These are phyloP conservation scores for Monochamus saltuarius DNA, from an alignment of 1,140 invertebrate genomes.

Conservation along the genomic window DNA sequence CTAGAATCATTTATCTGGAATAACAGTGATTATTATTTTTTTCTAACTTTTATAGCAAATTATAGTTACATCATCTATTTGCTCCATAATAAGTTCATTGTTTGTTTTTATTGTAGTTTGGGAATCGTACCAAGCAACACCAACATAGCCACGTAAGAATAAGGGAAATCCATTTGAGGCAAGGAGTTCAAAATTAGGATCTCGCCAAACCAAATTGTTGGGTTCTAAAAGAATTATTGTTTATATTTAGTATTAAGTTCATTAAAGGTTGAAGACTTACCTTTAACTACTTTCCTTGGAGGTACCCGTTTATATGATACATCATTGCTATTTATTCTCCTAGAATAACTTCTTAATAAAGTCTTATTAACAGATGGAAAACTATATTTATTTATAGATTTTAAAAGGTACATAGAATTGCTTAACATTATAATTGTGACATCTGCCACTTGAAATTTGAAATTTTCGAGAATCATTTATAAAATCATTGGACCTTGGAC, in stretches of 20 bases:
- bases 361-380: slow-evolving; percentile 3
- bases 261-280: too few relatives aligned
- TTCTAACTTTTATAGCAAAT: background rate
- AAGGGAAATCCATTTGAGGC: slow-evolving; percentile 66
- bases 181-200: slow-evolving; percentile 63
- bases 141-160: slow-evolving; percentile 69
- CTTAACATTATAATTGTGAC: too few relatives aligned
- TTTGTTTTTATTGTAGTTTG: slow-evolving; percentile 52
- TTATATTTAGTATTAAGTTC: too few relatives aligned
- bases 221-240: slow-evolving; percentile 29
- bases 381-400: background rate
- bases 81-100: slow-evolving; percentile 44
- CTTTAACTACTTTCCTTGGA: slow-evolving; percentile 1
- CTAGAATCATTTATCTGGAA: slow-evolving; percentile 25
- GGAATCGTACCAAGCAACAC: slow-evolving; percentile 61
- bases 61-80: slow-evolving; percentile 34
- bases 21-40: background rate
- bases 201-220: slow-evolving; percentile 43
- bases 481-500: too few relatives aligned
- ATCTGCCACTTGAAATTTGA: too few relatives aligned
- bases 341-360: background rate
- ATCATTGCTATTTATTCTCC: background rate
- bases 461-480: too few relatives aligned
- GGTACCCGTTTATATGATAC: background rate
- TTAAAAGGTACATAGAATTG: background rate